phyloP scores from a whole-genome alignment of 2,888 invertebrate species.

The Serrognathus titanus region DNA sequence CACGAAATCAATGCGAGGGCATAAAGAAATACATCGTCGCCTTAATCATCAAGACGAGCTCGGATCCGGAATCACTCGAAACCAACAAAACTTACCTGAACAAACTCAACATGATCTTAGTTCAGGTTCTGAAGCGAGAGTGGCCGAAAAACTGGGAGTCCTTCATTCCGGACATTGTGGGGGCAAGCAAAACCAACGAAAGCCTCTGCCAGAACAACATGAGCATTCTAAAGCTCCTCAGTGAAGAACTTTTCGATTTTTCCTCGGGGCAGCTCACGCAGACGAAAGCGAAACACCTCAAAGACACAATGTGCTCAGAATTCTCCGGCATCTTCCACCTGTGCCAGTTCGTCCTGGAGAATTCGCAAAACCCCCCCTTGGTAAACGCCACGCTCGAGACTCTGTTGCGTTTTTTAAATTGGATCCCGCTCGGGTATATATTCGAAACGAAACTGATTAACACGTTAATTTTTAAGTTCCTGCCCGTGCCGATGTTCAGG shows the following conservation, averaged over 20 bases:
- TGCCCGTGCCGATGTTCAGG: conserved; percentile 95
- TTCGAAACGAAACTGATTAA: conserved; percentile 97
- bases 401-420: conserved; percentile 92
- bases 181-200: conserved; percentile 98
- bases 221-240: conserved; percentile 94
- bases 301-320: conserved; percentile 99
- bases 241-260: conserved; percentile 99
- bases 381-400: conserved; percentile 97
- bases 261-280: conserved; percentile 98
- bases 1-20: conserved; percentile 97
- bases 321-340: conserved; percentile 98
- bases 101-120: conserved; percentile 97
- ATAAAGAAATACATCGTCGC: conserved; percentile 99
- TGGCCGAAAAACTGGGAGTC: conserved; percentile 99
- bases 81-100: conserved; percentile 94
- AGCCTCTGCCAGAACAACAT: conserved; percentile 99
- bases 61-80: conserved; percentile 84
- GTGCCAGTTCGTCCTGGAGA: conserved; percentile 97
- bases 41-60: conserved; percentile 96
- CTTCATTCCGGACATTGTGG: conserved; percentile 98
- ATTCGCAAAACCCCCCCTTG: conserved; percentile 94
- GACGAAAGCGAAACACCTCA: conserved; percentile 97
- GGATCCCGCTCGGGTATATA: conserved; percentile 99
- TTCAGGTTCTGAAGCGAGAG: conserved; percentile 97
- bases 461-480: conserved; percentile 92